These are phyloP conservation scores for Halichondria panicea DNA, from an alignment of 37 sponge, comb jelly and placozoan species.

Conservation along the genomic window DNA sequence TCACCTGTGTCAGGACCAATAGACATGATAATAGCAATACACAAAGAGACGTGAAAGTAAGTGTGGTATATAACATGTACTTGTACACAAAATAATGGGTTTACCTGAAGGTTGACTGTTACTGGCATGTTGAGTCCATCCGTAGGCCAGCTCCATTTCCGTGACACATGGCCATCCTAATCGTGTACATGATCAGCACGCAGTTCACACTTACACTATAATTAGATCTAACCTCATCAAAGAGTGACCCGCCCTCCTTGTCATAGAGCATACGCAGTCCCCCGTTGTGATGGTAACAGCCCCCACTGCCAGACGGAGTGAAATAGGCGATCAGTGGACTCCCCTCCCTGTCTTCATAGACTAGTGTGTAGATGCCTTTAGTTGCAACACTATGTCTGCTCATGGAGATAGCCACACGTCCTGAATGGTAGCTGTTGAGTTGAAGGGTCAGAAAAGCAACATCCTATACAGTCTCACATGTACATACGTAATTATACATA, in stretches of 20 bases:
- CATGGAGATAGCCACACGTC: constrained; percentile 57
- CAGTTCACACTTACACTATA: no score
- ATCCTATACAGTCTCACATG: neutral
- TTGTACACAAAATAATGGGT: neutral
- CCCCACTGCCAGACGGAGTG: constrained; percentile 66
- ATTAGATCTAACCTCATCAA: constrained; percentile 57
- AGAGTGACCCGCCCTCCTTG: constrained; percentile 53
- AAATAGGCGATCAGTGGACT: constrained; percentile 73
- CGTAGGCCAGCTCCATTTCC: constrained; percentile 83
- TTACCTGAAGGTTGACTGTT: constrained; percentile 53
- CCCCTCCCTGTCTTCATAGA: constrained; percentile 56
- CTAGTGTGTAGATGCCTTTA: constrained; percentile 64
- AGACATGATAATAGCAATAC: neutral
- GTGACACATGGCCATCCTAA: constrained; percentile 62
- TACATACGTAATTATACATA: neutral
- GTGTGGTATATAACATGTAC: no score
- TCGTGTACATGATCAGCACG: neutral
- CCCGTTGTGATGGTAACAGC: constrained; percentile 77
- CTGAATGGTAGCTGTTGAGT: constrained; percentile 83
- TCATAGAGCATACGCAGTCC: constrained; percentile 51
- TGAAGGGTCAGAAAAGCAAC: neutral
- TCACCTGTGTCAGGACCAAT: constrained; percentile 44
- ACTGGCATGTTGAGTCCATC: constrained; percentile 47
- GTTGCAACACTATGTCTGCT: constrained; percentile 17
- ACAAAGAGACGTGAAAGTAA: neutral